Evolutionary conservation across 2,113 vertebrate genomes (phyloP).

Genomic region (Chaetodon auriga): DNA sequence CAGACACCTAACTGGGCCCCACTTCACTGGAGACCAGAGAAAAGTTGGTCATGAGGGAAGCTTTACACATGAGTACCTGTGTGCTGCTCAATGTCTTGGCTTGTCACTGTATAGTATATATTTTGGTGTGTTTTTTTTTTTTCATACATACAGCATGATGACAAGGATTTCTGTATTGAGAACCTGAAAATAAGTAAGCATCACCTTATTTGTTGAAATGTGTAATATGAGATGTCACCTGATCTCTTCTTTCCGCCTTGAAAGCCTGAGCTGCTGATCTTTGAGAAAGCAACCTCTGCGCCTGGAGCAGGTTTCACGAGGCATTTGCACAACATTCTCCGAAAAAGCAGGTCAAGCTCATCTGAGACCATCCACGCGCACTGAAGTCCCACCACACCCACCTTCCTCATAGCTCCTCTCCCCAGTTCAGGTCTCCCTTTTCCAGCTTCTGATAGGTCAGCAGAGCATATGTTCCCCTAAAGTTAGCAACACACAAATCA

Average conservation of each 20-base stretch:
- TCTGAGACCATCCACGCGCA: constrained; percentile 47
- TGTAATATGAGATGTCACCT: constrained; percentile 29
- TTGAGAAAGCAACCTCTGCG: constrained; percentile 33
- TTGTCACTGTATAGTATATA: background rate
- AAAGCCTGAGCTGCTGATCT: constrained; percentile 34
- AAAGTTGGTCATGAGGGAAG: background rate
- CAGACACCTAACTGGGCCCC: constrained; percentile 27
- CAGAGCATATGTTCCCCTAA: constrained; percentile 51
- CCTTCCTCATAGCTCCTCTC: constrained; percentile 7
- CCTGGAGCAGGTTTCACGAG: constrained; percentile 44
- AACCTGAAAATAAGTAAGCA: background rate
- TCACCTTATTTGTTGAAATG: constrained; percentile 2
- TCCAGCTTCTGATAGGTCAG: constrained; percentile 55
- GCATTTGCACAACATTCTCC: constrained; percentile 48
- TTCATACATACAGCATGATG: background rate
- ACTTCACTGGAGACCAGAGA: constrained; percentile 31
- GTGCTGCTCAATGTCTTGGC: background rate
- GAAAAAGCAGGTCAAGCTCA: constrained; percentile 69
- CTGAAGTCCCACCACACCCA: constrained; percentile 27
- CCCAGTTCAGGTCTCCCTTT: constrained; percentile 48
- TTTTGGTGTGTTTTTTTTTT: background rate
- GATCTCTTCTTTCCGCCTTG: constrained; percentile 24
- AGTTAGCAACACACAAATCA: constrained; percentile 75
- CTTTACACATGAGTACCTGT: background rate
- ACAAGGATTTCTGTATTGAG: background rate